A percentile compares a stretch with the other conserved stretches of the same genome.
These are phyloP conservation scores for Ceratina australensis DNA, from an alignment of 1,140 invertebrate species.

Conservation along the genomic window DNA sequence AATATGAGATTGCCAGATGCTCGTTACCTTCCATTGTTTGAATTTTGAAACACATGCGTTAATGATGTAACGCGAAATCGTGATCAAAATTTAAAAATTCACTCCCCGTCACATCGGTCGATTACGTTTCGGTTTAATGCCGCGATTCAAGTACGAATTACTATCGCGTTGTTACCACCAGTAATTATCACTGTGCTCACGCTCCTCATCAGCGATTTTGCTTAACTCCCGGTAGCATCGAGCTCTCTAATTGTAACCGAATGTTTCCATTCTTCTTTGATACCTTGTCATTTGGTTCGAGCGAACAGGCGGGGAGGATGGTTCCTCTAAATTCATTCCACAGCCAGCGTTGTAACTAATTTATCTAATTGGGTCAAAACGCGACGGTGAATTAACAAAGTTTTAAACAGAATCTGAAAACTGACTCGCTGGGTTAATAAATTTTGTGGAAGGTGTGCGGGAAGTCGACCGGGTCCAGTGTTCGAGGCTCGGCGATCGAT, in stretches of 20 bases:
- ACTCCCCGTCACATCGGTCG: background rate
- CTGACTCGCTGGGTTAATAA: background rate
- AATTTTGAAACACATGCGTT: no score
- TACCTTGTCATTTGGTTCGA: no score
- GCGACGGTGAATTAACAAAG: background rate
- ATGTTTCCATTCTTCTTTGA: no score
- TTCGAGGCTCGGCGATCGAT: constrained; percentile 7
- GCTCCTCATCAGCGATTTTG: background rate
- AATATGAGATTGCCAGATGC: no score
- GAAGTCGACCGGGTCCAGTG: background rate
- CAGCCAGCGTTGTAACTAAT: no score
- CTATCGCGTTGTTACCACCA: constrained; percentile 18
- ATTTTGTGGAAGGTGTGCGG: background rate
- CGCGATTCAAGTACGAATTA: constrained; percentile 28
- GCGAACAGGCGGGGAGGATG: no score
- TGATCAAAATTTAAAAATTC: background rate
- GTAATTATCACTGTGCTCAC: constrained; percentile 32
- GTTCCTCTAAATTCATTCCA: no score
- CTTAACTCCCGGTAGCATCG: constrained; percentile 17
- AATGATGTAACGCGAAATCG: no score
- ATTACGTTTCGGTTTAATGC: background rate
- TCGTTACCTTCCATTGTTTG: no score
- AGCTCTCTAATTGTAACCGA: no score
- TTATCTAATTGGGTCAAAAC: background rate
- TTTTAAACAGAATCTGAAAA: background rate